Conservation (phyloP, 2,888 invertebrate species). For the Clistopyga incitator region DNA sequence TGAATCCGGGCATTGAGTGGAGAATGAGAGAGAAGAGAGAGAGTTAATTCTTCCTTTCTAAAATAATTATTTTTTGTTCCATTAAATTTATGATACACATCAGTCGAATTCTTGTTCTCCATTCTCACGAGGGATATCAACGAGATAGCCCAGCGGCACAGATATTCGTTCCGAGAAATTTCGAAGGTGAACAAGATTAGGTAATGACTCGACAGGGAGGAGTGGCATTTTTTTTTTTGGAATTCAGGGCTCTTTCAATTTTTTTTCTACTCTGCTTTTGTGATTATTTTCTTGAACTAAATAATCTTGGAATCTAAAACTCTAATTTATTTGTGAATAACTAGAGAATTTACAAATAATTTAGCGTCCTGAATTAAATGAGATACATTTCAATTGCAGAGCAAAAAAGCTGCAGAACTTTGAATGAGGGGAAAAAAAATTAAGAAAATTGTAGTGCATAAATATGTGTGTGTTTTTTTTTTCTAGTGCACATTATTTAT, state of each 20-base stretch:
- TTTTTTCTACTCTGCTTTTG: not conserved
- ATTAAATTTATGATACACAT: constrained; percentile 35
- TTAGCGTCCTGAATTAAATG: not conserved
- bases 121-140: constrained; percentile 21
- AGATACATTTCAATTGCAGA: no score
- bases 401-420: no score
- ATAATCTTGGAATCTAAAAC: not conserved
- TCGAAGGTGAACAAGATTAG: constrained; percentile 75
- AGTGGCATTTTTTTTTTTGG: constrained; percentile 4
- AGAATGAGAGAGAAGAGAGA: not conserved
- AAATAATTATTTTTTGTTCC: not conserved
- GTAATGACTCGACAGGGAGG: constrained; percentile 59
- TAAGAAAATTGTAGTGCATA: no score
- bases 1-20: not conserved
- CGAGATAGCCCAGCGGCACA: constrained; percentile 46
- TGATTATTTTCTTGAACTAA: not conserved
- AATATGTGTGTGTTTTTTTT: no score
- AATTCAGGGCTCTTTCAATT: not conserved
- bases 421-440: no score
- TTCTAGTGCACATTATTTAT: not conserved
- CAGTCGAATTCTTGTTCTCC: constrained; percentile 11
- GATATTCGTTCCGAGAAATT: constrained; percentile 72
- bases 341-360: not conserved
- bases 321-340: not conserved
- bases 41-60: constrained; percentile 8